These are phyloP conservation scores for Trissonchulus latispiculum DNA, from an alignment of 2,888 invertebrate genomes.

Conservation along the genomic window DNA sequence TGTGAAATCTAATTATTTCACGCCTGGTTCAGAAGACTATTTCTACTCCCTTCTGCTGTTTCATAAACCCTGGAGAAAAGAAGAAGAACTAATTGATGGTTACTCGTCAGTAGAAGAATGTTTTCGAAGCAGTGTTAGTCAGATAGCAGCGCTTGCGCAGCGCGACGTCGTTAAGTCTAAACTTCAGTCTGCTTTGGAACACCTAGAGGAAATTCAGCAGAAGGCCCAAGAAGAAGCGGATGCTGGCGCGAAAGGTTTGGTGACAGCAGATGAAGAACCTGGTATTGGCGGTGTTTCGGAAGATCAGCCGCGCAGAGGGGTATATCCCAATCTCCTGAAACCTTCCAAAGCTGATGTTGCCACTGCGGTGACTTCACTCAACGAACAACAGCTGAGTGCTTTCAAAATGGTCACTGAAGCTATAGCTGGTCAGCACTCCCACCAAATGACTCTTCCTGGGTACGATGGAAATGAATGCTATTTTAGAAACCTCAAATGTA, in stretches of 20 bases:
- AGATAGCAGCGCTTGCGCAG: too few relatives aligned
- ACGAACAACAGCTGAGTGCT: neutral
- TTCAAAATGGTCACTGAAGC: neutral
- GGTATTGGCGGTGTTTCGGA: too few relatives aligned
- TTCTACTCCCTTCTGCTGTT: neutral
- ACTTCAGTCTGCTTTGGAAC: neutral
- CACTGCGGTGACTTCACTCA: neutral
- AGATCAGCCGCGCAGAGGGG: too few relatives aligned
- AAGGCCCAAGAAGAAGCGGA: neutral
- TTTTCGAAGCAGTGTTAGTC: neutral
- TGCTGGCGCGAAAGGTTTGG: neutral
- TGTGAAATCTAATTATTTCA: neutral
- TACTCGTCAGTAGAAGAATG: neutral
- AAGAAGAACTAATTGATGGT: neutral
- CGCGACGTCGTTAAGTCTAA: too few relatives aligned
- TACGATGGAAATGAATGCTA: too few relatives aligned
- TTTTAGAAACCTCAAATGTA: too few relatives aligned
- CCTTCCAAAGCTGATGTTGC: too few relatives aligned
- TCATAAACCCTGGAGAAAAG: neutral
- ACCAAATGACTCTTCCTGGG: too few relatives aligned
- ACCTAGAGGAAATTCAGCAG: too few relatives aligned
- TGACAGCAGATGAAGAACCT: neutral
- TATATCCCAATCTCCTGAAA: too few relatives aligned
- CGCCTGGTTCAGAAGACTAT: neutral
- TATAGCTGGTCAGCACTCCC: too few relatives aligned